Evolutionary conservation across 1,140 invertebrate species (phyloP), one percentile per base, ranked within the genome.

Genomic region (Daktulosphaira vitifoliae): DNA sequence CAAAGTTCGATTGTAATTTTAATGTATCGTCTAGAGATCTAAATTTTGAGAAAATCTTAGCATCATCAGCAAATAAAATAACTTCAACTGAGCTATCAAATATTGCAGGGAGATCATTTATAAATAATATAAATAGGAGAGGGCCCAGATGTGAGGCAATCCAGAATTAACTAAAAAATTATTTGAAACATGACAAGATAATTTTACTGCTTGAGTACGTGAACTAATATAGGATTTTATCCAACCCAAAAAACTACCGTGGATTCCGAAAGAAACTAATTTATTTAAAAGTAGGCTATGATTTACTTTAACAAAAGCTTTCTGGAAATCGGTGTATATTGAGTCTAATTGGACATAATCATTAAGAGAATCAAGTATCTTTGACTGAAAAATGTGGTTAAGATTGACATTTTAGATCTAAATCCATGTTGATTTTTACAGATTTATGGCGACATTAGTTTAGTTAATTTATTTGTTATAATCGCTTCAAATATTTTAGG

Each of bases 371-470:
- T 29, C 15, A 37, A 48, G 20, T 15, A 44, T 46, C n/a, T 33
- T 44, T 0, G 38, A 26, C 7, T 33, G 44, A 16, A 48, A 44
- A 64, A 44, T 9, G 16, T 48, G 2, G 44, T 48, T 44, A 11
- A 29, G 6, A 46, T 29, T 33, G 59, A 37, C 29, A 48, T 46
- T 20, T 65, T 48, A 9, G 20, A 29, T 37, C 20, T 46, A 13
- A 37, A 48, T 11, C 42, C 23, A 64, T 46, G 18, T 22, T 65
- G 16, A 11, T 65, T 64, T 49, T 11, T 49, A 49, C 48, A 23
- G 0, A 64, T 37, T n/a, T 26, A 26, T 29, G n/a, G 8, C 20
- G 33, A 64, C 15, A 44, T 38, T 16, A 44, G 11, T 46, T 6
- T 49, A 9, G 42, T 26, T 2, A 65, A 25, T 37, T 49, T 65